Conservation (phyloP, 1,140 invertebrate species). For the Chrysoperla carnea region DNA sequence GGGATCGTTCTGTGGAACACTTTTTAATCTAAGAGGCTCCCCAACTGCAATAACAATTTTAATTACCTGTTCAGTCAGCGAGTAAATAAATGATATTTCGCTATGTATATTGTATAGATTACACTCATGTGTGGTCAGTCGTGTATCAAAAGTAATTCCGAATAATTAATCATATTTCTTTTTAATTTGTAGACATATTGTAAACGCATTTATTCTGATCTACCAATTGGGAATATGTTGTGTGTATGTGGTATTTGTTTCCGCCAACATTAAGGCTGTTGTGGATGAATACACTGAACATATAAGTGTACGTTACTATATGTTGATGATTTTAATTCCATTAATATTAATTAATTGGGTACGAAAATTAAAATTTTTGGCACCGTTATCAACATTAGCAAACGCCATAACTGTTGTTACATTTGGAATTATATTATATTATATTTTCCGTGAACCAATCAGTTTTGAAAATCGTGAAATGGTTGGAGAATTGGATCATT, state of each 20-base stretch:
- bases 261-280: conserved; percentile 48
- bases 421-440: conserved; percentile 51
- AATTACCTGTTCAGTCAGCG: too few species aligned
- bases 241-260: conserved; percentile 75
- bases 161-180: not conserved
- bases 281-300: conserved; percentile 21
- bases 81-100: too few species aligned
- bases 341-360: conserved; percentile 53
- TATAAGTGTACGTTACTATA: conserved; percentile 35
- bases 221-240: conserved; percentile 80
- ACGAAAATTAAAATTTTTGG: conserved; percentile 51
- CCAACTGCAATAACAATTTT: too few species aligned
- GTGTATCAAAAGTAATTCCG: too few species aligned
- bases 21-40: too few species aligned
- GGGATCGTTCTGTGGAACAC: too few species aligned
- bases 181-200: conserved; percentile 26
- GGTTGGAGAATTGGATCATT: conserved; percentile 28
- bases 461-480: conserved; percentile 25
- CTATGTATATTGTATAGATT: too few species aligned
- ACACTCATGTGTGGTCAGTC: too few species aligned
- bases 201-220: conserved; percentile 53
- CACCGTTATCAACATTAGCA: conserved; percentile 54
- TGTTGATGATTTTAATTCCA: conserved; percentile 45
- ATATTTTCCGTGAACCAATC: conserved; percentile 35
- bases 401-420: conserved; percentile 45